A percentile compares a stretch with the other conserved stretches of the same genome.
Conservation (phyloP, 2,888 invertebrate species). For the Agrypnus murinus region DNA sequence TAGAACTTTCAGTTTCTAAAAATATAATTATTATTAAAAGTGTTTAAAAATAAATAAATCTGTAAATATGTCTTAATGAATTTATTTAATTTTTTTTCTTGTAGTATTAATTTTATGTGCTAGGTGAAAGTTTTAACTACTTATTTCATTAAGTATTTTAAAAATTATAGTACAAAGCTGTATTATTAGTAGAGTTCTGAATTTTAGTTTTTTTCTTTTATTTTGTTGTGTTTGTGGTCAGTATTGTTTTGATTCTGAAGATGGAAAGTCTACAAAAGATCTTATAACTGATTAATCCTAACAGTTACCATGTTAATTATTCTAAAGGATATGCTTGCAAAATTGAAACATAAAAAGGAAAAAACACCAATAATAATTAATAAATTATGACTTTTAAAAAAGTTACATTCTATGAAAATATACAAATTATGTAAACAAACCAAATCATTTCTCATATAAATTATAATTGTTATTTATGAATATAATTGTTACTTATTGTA, state of each 20-base stretch:
- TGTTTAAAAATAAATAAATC: slow-evolving; percentile 1
- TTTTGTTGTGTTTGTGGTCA: slow-evolving; percentile 41
- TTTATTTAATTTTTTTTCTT: slow-evolving; percentile 27
- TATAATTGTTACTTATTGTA: slow-evolving; percentile 48
- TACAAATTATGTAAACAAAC: slow-evolving; percentile 42
- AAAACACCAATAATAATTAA: slow-evolving; percentile 39
- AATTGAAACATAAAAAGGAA: slow-evolving; percentile 4
- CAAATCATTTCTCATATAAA: slow-evolving; percentile 42
- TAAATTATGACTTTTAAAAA: too few relatives aligned
- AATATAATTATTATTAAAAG: background rate
- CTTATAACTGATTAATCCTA: slow-evolving; percentile 13
- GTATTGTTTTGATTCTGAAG: slow-evolving; percentile 43
- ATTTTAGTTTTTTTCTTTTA: slow-evolving; percentile 18
- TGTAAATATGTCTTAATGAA: slow-evolving; percentile 24
- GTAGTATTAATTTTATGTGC: slow-evolving; percentile 38
- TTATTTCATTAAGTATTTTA: slow-evolving; percentile 41
- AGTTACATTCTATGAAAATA: slow-evolving; percentile 3
- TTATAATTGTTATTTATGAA: slow-evolving; percentile 49
- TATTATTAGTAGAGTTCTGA: slow-evolving; percentile 43
- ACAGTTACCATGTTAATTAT: slow-evolving; percentile 41
- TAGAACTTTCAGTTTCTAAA: background rate
- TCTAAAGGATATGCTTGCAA: slow-evolving; percentile 40
- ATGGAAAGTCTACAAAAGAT: slow-evolving; percentile 16
- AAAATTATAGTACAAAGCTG: slow-evolving; percentile 50
- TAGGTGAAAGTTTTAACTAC: slow-evolving; percentile 32